phyloP scores from a whole-genome alignment of 2,888 invertebrate genomes.

The Lacanobia oleracea region DNA sequence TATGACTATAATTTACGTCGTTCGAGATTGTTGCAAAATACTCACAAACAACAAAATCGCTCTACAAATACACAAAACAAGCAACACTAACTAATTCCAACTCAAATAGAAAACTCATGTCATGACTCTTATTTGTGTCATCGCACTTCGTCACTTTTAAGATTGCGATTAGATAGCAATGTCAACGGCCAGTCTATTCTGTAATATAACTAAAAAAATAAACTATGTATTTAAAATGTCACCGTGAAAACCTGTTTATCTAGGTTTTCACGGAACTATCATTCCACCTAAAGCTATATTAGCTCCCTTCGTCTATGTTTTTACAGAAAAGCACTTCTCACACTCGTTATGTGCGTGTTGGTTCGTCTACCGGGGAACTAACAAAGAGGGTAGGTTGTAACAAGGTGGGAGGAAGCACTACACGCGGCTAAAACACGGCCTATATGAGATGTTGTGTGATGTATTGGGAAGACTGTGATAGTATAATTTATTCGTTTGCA shows the following conservation, averaged over 20 bases:
- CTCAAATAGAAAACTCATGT: conserved; percentile 37
- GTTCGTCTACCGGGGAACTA: conserved; percentile 56
- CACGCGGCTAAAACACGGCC: conserved; percentile 46
- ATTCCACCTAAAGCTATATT: neutral
- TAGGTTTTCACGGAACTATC: too few relatives aligned
- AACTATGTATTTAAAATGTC: neutral
- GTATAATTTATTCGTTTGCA: conserved; percentile 36
- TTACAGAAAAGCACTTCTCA: neutral
- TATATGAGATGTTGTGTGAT: conserved; percentile 49
- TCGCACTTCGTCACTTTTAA: conserved; percentile 40
- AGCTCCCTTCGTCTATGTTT: neutral
- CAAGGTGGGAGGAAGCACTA: conserved; percentile 78
- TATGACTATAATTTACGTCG: conserved; percentile 1
- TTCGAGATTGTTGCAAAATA: conserved; percentile 2
- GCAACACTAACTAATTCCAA: conserved; percentile 34
- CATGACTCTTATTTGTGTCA: conserved; percentile 48
- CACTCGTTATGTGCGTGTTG: conserved; percentile 35
- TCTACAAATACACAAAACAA: conserved; percentile 34
- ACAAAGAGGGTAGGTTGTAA: conserved; percentile 65
- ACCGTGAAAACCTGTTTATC: too few relatives aligned
- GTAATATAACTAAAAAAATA: too few relatives aligned
- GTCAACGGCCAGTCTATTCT: conserved; percentile 30
- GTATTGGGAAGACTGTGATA: conserved; percentile 53
- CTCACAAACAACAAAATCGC: conserved; percentile 9
- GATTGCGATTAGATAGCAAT: conserved; percentile 48